Percentiles rank a stretch among this genome's conserved stretches.
Evolutionary conservation across 2,888 invertebrate species (phyloP).

Genomic region (Melikaiella ostensackeni): DNA sequence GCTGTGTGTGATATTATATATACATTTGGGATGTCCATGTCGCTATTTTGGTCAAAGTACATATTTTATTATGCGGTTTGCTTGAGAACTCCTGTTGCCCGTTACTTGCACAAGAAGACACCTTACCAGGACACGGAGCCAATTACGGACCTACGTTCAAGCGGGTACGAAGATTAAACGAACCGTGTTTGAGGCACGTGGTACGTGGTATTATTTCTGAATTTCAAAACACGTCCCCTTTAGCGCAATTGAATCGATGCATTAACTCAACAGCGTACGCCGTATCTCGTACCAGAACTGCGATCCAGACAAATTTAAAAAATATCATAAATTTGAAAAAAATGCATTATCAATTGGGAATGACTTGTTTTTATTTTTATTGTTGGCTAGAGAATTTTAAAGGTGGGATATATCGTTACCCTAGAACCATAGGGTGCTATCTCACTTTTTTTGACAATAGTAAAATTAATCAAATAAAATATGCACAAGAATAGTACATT

Average conservation of each 20-base stretch:
- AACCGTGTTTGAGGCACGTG: constrained; percentile 52
- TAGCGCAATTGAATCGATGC: constrained; percentile 27
- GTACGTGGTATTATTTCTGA: constrained; percentile 47
- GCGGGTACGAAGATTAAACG: constrained; percentile 46
- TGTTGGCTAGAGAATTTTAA: too few relatives aligned
- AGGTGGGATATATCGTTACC: too few relatives aligned
- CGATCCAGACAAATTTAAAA: background rate
- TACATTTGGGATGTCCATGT: background rate
- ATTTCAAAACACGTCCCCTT: constrained; percentile 29
- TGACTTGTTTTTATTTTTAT: too few relatives aligned
- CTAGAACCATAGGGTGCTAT: too few relatives aligned
- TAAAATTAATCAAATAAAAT: too few relatives aligned
- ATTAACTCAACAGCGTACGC: background rate
- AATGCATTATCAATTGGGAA: too few relatives aligned
- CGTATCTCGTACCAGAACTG: constrained; percentile 5
- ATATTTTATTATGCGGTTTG: constrained; percentile 11
- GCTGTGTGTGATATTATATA: background rate
- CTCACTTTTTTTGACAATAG: too few relatives aligned
- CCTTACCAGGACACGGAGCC: constrained; percentile 50
- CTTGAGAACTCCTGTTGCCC: constrained; percentile 32
- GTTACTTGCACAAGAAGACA: constrained; percentile 40
- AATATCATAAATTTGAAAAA: too few relatives aligned
- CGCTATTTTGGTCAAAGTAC: background rate
- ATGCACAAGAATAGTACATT: too few relatives aligned
- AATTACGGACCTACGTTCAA: constrained; percentile 46